Percentiles rank a stretch among this genome's conserved stretches.
Evolutionary conservation across 92 coral and sea anemone genomes (phyloP).

Genomic region (Hydrozoanthus gracilis): DNA sequence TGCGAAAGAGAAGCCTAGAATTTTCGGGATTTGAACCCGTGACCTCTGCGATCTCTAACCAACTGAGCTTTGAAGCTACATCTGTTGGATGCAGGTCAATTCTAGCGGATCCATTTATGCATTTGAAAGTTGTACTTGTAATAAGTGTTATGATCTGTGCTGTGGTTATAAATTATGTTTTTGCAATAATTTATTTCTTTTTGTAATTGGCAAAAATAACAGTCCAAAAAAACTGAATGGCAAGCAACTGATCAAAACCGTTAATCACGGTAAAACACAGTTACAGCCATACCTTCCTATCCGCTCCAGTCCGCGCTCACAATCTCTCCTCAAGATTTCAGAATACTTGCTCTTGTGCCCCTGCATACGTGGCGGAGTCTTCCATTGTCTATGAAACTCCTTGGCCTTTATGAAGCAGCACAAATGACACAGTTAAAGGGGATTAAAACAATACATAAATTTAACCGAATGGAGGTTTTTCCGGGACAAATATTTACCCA

Average conservation of each 20-base stretch:
- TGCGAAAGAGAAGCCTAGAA: too few relatives aligned
- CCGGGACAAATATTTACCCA: too few relatives aligned
- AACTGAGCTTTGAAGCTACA: too few relatives aligned
- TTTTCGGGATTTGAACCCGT: too few relatives aligned
- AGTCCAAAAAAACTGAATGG: neutral
- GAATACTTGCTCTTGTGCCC: constrained; percentile 71
- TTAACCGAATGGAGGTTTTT: neutral
- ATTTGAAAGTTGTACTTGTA: too few relatives aligned
- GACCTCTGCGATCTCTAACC: too few relatives aligned
- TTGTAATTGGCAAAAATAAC: neutral
- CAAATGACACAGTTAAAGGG: neutral
- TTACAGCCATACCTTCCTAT: constrained; percentile 82
- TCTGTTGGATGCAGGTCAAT: too few relatives aligned
- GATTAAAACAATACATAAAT: neutral
- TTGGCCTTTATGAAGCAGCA: constrained; percentile 71
- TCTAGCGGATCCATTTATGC: too few relatives aligned
- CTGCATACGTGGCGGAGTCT: constrained; percentile 76
- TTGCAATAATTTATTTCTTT: too few relatives aligned
- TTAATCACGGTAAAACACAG: too few relatives aligned
- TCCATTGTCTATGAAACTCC: constrained; percentile 79
- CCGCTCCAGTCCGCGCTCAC: constrained; percentile 91
- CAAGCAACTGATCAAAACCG: neutral
- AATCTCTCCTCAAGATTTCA: constrained; percentile 85
- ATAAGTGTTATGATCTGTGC: too few relatives aligned
- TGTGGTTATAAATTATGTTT: too few relatives aligned